Evolutionary conservation across 2,113 vertebrate species (phyloP).

Genomic region (Melanerpes aurifrons): DNA sequence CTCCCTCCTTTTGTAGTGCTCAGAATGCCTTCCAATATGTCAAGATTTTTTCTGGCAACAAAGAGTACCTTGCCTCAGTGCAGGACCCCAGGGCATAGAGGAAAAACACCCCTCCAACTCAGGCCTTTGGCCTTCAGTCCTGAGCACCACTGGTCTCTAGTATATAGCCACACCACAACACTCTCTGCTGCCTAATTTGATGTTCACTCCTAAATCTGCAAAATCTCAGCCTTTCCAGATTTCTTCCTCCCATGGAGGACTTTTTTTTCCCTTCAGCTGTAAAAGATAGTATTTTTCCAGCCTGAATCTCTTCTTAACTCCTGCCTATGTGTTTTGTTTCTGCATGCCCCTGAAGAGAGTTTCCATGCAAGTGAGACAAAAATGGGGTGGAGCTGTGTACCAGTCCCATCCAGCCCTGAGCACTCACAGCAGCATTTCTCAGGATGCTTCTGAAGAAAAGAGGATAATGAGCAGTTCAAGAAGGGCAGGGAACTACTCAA

Average conservation of each 20-base stretch:
- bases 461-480: background rate
- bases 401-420: background rate
- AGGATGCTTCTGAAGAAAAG: background rate
- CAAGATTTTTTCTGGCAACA: constrained; percentile 37
- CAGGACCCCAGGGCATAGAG: background rate
- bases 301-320: background rate
- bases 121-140: background rate
- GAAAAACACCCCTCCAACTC: background rate
- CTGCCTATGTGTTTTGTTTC: background rate
- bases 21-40: constrained; percentile 44
- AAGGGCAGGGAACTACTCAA: too few relatives aligned
- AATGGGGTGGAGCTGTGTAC: background rate
- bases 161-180: accelerated
- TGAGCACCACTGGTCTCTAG: accelerated
- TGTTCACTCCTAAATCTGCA: background rate
- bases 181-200: background rate
- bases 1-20: background rate
- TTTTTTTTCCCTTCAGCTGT: background rate
- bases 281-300: constrained; percentile 32
- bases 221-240: constrained; percentile 10
- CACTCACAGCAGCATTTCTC: background rate
- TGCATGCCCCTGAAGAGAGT: background rate
- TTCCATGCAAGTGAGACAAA: background rate
- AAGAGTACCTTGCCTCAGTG: background rate
- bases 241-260: background rate